phyloP scores from a whole-genome alignment of 1,140 invertebrate genomes.

The Paramacrobiotus metropolitanus region DNA sequence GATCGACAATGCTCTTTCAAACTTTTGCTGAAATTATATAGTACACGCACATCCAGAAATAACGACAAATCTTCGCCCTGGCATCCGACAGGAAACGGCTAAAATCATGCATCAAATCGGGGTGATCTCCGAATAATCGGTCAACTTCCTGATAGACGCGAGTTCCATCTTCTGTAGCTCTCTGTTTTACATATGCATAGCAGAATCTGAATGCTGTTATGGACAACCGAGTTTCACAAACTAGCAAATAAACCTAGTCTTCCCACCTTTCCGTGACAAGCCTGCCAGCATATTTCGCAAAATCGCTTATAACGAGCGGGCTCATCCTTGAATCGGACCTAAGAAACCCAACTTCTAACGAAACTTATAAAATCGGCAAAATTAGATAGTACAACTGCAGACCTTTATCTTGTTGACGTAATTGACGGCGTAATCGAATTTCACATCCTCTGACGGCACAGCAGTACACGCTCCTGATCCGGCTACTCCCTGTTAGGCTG shows the following conservation, averaged over 20 bases:
- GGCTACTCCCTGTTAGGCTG: neutral
- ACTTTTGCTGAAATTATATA: no score
- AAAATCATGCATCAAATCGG: constrained; percentile 81
- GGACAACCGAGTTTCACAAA: neutral
- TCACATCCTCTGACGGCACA: constrained; percentile 49
- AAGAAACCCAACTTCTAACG: constrained; percentile 13
- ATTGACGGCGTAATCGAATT: constrained; percentile 97
- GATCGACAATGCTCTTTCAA: no score
- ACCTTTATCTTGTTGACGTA: constrained; percentile 99
- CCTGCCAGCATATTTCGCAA: constrained; percentile 85
- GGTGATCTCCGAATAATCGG: constrained; percentile 87
- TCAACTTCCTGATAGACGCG: constrained; percentile 84
- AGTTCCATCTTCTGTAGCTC: constrained; percentile 32
- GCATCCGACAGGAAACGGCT: constrained; percentile 91
- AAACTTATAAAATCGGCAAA: neutral
- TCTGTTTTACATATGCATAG: constrained; percentile 4
- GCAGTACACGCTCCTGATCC: constrained; percentile 14
- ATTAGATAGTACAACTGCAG: constrained; percentile 7
- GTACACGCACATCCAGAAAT: no score
- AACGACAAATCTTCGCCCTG: constrained; percentile 29
- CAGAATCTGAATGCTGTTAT: no score
- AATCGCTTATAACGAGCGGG: constrained; percentile 97
- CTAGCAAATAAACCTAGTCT: neutral
- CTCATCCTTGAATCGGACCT: constrained; percentile 88
- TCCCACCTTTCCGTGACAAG: constrained; percentile 41